Evolutionary conservation across 2,888 invertebrate genomes (phyloP).

Genomic region (Eulithis prunata): DNA sequence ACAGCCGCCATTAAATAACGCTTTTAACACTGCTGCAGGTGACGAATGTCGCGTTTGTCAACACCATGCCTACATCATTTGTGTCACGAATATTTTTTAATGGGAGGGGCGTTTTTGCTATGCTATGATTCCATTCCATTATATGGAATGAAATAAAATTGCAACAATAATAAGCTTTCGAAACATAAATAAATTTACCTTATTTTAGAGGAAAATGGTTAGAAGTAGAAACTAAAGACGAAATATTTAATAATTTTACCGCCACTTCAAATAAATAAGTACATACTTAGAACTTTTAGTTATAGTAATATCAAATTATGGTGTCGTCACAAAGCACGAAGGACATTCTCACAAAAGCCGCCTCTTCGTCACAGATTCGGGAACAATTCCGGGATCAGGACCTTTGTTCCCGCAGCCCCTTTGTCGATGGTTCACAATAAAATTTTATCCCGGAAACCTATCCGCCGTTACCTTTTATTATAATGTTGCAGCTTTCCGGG

Average conservation of each 20-base stretch:
- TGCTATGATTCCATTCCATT: too few species aligned
- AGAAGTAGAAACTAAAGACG: too few species aligned
- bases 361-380: conserved; percentile 52
- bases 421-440: conserved; percentile 79
- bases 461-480: conserved; percentile 83
- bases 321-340: conserved; percentile 23
- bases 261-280: not conserved
- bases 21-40: conserved; percentile 39
- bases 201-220: too few species aligned
- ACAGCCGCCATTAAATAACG: conserved; percentile 32
- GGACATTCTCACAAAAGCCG: conserved; percentile 39
- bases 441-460: conserved; percentile 81
- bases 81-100: conserved; percentile 42
- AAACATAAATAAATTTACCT: too few species aligned
- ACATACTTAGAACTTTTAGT: not conserved
- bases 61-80: conserved; percentile 46
- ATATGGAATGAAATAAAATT: conserved; percentile 15
- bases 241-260: too few species aligned
- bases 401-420: conserved; percentile 58
- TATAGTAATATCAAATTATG: conserved; percentile 20
- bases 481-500: conserved; percentile 79
- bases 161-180: too few species aligned
- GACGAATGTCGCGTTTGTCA: conserved; percentile 44
- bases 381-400: conserved; percentile 47
- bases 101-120: conserved; percentile 8